A percentile compares a stretch with the other conserved stretches of the same genome.
These are phyloP conservation scores for Apotomis turbidana DNA, from an alignment of 2,888 invertebrate species.

Conservation along the genomic window DNA sequence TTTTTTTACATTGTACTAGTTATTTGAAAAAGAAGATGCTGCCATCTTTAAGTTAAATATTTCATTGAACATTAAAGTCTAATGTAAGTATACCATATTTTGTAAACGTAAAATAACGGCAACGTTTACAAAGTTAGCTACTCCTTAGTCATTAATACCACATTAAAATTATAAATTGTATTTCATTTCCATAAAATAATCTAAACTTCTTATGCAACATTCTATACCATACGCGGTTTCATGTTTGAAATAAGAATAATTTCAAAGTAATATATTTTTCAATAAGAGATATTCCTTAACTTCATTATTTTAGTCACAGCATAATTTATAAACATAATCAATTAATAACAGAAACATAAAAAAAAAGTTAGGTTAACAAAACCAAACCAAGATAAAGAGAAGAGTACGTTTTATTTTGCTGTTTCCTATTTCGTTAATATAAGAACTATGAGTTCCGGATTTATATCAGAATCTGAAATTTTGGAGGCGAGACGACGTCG, in stretches of 20 bases:
- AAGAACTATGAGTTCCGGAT: constrained; percentile 93
- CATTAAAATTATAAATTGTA: not conserved
- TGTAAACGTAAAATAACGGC: not conserved
- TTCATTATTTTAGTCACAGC: not conserved
- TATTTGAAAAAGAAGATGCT: too few relatives aligned
- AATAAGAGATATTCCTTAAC: too few relatives aligned
- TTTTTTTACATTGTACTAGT: too few relatives aligned
- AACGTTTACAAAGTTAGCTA: constrained; percentile 6
- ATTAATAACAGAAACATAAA: constrained; percentile 31
- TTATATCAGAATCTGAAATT: constrained; percentile 94
- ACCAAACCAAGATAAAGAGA: constrained; percentile 6
- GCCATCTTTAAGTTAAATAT: too few relatives aligned
- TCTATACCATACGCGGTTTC: too few relatives aligned
- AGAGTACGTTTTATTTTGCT: not conserved
- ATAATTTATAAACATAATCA: constrained; percentile 26
- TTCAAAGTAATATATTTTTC: not conserved
- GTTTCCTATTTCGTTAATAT: not conserved
- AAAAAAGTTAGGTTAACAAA: constrained; percentile 37
- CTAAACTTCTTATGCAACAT: too few relatives aligned
- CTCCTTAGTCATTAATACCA: not conserved
- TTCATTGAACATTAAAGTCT: not conserved
- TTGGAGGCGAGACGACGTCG: constrained; percentile 90
- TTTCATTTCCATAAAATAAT: not conserved
- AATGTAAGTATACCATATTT: not conserved
- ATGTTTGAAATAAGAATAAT: too few relatives aligned